Evolutionary conservation across 2,797 vertebrate species (phyloP).

Genomic region (Cercopithecus mitis): DNA sequence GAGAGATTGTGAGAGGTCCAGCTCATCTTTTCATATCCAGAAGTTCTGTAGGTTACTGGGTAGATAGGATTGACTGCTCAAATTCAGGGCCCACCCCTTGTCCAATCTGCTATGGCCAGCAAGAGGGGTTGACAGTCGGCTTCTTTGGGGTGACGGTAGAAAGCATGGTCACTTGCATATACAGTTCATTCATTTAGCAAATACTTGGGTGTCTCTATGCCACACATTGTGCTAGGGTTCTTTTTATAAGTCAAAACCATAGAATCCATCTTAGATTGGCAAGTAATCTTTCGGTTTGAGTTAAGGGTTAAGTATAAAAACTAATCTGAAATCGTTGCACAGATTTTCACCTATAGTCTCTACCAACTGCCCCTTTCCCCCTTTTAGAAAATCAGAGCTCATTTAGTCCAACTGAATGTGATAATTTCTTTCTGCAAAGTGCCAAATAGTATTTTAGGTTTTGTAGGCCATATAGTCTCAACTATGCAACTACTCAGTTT

Average conservation of each 20-base stretch:
- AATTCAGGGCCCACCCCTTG: not conserved
- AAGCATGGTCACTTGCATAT: not conserved
- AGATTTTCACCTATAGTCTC: not conserved
- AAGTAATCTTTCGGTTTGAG: not conserved
- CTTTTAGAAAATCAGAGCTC: not conserved
- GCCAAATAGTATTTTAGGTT: not conserved
- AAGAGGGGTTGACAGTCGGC: not conserved
- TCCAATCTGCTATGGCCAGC: not conserved
- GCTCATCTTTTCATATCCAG: not conserved
- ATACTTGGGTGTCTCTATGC: not conserved
- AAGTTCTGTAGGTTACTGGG: not conserved
- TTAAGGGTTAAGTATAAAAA: not conserved
- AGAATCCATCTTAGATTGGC: not conserved
- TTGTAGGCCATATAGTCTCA: not conserved
- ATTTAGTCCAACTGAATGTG: not conserved
- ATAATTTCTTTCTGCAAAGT: not conserved
- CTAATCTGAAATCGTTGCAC: not conserved
- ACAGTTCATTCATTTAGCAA: not conserved
- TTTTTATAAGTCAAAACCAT: not conserved
- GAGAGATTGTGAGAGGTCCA: not conserved
- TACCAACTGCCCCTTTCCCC: not conserved
- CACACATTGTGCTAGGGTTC: not conserved
- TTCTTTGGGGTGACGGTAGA: not conserved
- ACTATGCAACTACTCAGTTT: not conserved
- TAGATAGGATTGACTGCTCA: not conserved